Percentiles rank a stretch among this genome's conserved stretches.
These are phyloP conservation scores for Fopius arisanus DNA, from an alignment of 1,140 invertebrate genomes.

Conservation along the genomic window DNA sequence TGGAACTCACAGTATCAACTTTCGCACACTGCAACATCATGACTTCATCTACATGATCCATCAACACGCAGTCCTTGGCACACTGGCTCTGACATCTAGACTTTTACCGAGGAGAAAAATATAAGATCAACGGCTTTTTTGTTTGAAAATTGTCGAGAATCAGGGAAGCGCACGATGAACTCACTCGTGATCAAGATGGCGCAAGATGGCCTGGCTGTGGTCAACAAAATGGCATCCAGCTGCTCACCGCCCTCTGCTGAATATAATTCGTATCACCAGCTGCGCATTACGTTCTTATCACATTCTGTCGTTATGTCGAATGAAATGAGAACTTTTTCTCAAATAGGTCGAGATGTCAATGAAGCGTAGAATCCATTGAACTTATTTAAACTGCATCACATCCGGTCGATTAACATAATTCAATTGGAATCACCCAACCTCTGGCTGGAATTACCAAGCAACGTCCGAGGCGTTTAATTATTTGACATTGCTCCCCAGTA, in stretches of 20 bases:
- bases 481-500: neutral
- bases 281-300: too few relatives aligned
- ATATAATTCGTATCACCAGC: too few relatives aligned
- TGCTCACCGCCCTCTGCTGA: too few relatives aligned
- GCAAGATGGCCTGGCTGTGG: too few relatives aligned
- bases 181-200: too few relatives aligned
- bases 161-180: too few relatives aligned
- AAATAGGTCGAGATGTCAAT: neutral
- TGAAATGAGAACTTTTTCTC: too few relatives aligned
- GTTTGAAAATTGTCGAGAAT: too few relatives aligned
- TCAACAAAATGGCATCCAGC: too few relatives aligned
- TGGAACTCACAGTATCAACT: neutral
- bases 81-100: neutral
- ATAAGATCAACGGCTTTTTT: too few relatives aligned
- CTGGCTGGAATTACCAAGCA: neutral
- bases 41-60: neutral
- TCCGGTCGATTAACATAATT: neutral
- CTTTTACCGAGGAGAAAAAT: neutral
- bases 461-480: neutral
- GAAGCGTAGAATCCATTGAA: neutral
- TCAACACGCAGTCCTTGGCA: neutral
- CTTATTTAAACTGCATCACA: neutral
- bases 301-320: too few relatives aligned
- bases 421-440: conserved; percentile 2
- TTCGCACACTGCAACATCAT: neutral